Evolutionary conservation across 1,140 invertebrate species (phyloP).

Genomic region (Bombyx mori): DNA sequence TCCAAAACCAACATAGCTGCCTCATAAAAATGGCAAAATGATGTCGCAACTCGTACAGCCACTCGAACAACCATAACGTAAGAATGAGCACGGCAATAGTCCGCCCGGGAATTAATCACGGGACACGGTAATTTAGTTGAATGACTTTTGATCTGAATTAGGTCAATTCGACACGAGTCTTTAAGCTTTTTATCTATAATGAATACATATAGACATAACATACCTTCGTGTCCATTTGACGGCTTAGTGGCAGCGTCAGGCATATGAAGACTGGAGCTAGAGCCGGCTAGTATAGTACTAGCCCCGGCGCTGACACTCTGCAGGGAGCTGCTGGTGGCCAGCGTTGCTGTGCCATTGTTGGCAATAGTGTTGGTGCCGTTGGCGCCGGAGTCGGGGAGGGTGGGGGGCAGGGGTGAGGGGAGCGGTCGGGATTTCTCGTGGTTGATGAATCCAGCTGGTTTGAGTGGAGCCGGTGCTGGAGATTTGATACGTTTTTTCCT

Average conservation of each 20-base stretch:
- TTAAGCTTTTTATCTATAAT: not conserved
- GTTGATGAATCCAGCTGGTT: conserved; percentile 27
- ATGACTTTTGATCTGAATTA: too few species aligned
- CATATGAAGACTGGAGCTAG: conserved; percentile 55
- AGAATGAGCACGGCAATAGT: too few species aligned
- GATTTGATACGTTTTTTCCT: not conserved
- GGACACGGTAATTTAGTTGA: too few species aligned
- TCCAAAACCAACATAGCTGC: too few species aligned
- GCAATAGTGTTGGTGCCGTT: not conserved
- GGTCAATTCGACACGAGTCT: not conserved
- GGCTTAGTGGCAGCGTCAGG: conserved; percentile 13
- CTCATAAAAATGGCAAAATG: too few species aligned
- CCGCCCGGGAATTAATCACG: too few species aligned
- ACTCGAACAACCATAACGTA: too few species aligned
- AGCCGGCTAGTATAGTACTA: conserved; percentile 65
- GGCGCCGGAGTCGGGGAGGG: conserved; percentile 1
- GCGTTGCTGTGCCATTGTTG: not conserved
- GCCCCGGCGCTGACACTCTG: conserved; percentile 70
- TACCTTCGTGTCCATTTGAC: conserved; percentile 1
- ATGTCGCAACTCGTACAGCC: too few species aligned
- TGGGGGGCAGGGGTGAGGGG: not conserved
- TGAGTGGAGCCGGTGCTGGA: conserved; percentile 17
- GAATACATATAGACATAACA: too few species aligned
- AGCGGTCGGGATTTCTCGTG: conserved; percentile 41
- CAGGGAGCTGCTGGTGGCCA: conserved; percentile 37